Evolutionary conservation across 2,888 invertebrate genomes (phyloP).

Genomic region (Drosophila picticornis): DNA sequence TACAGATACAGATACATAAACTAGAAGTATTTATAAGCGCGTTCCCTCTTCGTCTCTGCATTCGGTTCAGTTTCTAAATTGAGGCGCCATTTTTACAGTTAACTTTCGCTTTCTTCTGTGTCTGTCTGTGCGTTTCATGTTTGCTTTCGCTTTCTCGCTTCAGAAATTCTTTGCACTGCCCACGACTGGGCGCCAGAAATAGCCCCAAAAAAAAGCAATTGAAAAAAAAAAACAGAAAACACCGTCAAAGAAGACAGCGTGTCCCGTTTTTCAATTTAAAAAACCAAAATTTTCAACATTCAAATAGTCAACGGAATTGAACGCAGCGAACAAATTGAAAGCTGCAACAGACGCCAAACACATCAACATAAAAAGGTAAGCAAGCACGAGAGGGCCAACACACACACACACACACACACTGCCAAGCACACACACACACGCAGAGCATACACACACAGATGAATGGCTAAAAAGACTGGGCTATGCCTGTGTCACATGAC

Average conservation of each 20-base stretch:
- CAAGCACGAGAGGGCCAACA: constrained; percentile 41
- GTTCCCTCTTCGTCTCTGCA: constrained; percentile 36
- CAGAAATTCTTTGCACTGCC: constrained; percentile 70
- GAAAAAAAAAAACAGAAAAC: neutral
- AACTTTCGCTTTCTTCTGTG: constrained; percentile 72
- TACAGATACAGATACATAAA: constrained; percentile 67
- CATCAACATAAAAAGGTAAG: constrained; percentile 57
- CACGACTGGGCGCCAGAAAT: constrained; percentile 61
- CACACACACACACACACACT: constrained; percentile 12
- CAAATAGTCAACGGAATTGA: constrained; percentile 29
- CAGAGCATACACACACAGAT: constrained; percentile 33
- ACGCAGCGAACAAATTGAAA: constrained; percentile 39
- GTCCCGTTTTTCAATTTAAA: constrained; percentile 20
- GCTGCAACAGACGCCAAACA: constrained; percentile 48
- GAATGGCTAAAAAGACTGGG: constrained; percentile 48
- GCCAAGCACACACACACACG: neutral
- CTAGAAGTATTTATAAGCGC: constrained; percentile 75
- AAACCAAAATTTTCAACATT: constrained; percentile 19
- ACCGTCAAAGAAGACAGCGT: constrained; percentile 21
- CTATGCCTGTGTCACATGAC: constrained; percentile 67
- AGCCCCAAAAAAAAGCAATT: constrained; percentile 35
- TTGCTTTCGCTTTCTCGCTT: constrained; percentile 70
- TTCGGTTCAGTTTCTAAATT: constrained; percentile 55
- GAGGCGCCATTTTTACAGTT: constrained; percentile 60
- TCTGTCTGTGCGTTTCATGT: constrained; percentile 41